These are phyloP conservation scores for Entosphenus tridentatus DNA, from an alignment of 2,113 vertebrate species.

Conservation along the genomic window DNA sequence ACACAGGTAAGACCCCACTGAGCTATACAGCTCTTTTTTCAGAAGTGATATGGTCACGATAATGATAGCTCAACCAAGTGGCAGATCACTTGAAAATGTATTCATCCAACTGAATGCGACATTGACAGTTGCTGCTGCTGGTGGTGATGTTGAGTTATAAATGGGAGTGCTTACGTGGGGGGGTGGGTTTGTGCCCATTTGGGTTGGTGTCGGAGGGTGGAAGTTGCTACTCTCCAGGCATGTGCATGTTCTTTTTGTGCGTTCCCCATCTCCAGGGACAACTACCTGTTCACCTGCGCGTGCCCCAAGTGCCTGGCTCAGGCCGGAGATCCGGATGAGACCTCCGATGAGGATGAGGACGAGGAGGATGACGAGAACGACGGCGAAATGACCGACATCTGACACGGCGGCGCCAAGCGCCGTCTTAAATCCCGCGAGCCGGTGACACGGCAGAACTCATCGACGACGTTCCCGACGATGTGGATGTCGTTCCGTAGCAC, in stretches of 20 bases:
- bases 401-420: too few relatives aligned
- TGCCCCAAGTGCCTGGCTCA: slow-evolving; percentile 73
- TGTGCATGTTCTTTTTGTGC: background rate
- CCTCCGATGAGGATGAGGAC: slow-evolving; percentile 76
- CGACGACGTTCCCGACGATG: too few relatives aligned
- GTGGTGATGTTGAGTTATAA: background rate
- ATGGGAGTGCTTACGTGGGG: too few relatives aligned
- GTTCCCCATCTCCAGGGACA: slow-evolving; percentile 37
- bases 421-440: too few relatives aligned
- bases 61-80: too few relatives aligned
- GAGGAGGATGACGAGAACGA: slow-evolving; percentile 35
- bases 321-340: slow-evolving; percentile 52
- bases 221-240: background rate
- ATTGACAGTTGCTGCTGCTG: slow-evolving; percentile 4
- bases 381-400: too few relatives aligned
- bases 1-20: too few relatives aligned
- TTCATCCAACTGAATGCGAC: background rate
- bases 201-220: background rate
- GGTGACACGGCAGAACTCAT: too few relatives aligned
- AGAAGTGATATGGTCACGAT: too few relatives aligned
- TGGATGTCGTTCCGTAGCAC: too few relatives aligned
- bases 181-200: background rate
- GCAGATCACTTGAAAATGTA: background rate
- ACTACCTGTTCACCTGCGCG: slow-evolving; percentile 81
- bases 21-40: too few relatives aligned